Conservation (phyloP, 1,140 invertebrate genomes). For the Bombus huntii region DNA sequence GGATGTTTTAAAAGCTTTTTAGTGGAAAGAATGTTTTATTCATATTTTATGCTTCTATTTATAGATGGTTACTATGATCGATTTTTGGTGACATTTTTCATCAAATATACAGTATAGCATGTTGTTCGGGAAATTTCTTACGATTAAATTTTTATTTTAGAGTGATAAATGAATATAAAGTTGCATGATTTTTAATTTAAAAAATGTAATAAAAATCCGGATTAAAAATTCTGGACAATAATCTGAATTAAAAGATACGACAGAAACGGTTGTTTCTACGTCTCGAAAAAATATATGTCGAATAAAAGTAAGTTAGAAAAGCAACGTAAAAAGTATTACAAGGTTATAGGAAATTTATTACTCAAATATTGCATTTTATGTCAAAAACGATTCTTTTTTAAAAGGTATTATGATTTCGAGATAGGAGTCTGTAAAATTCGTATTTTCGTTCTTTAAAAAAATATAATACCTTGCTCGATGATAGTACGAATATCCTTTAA, state of each 20-base stretch:
- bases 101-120: not conserved
- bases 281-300: not conserved
- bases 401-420: no score
- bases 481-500: not conserved
- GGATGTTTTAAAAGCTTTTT: not conserved
- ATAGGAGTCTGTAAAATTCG: not conserved
- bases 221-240: no score
- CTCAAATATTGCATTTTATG: not conserved
- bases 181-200: not conserved
- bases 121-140: not conserved
- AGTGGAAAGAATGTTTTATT: not conserved
- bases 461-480: not conserved
- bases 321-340: not conserved
- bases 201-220: not conserved
- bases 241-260: not conserved
- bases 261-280: no score
- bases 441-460: not conserved
- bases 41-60: conserved; percentile 1
- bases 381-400: not conserved
- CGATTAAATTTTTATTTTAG: not conserved
- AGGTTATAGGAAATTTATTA: no score
- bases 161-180: not conserved
- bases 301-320: not conserved
- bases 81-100: conserved; percentile 5
- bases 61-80: not conserved